Conservation (phyloP, 2,888 invertebrate genomes). For the Helleia helle region DNA sequence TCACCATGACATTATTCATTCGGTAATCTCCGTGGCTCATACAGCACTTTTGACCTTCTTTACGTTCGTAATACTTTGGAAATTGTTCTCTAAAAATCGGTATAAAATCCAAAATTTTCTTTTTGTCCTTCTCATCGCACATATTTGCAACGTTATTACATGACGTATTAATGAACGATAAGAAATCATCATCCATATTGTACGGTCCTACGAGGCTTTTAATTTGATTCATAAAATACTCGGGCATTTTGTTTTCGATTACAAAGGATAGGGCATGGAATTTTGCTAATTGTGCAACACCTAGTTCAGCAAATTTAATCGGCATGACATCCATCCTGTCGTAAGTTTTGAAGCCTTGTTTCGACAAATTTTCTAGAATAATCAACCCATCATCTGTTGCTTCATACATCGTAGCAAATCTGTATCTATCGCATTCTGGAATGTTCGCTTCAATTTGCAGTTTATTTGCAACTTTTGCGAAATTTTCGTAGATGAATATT, state of each 20-base stretch:
- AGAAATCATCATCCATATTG: constrained; percentile 28
- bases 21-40: constrained; percentile 32
- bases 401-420: constrained; percentile 30
- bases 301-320: constrained; percentile 33
- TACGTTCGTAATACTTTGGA: neutral
- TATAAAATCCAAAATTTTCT: constrained; percentile 23
- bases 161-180: constrained; percentile 23
- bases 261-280: constrained; percentile 41
- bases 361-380: constrained; percentile 37
- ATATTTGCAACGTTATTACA: constrained; percentile 19
- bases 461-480: constrained; percentile 28
- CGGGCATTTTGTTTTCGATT: constrained; percentile 28
- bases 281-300: constrained; percentile 38
- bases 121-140: constrained; percentile 25
- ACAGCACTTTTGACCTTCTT: constrained; percentile 14
- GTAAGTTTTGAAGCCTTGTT: constrained; percentile 31
- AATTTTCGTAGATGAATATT: constrained; percentile 34
- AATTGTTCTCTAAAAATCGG: neutral
- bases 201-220: constrained; percentile 19
- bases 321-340: constrained; percentile 34
- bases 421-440: constrained; percentile 30
- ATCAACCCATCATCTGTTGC: constrained; percentile 31
- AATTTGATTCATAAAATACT: constrained; percentile 31
- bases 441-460: constrained; percentile 33
- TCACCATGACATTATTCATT: constrained; percentile 28